These are phyloP conservation scores for Porites australiensis DNA, from an alignment of 64 coral and sea anemone genomes.

Conservation along the genomic window DNA sequence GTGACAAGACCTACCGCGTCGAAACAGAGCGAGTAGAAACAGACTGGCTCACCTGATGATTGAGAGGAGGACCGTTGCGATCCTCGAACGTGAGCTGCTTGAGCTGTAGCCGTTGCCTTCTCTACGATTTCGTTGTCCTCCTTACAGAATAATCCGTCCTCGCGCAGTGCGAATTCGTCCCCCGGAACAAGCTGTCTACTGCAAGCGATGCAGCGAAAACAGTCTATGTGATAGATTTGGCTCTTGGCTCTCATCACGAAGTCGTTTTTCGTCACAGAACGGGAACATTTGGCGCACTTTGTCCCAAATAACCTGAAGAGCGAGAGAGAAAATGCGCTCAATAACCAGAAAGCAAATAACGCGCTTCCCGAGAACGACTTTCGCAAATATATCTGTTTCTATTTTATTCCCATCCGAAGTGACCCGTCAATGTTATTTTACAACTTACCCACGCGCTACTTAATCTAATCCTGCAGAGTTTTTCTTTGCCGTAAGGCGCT, in stretches of 20 bases:
- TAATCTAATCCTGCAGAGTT: slow-evolving; percentile 13
- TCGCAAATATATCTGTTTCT: slow-evolving; percentile 91
- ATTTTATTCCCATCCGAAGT: slow-evolving; percentile 23
- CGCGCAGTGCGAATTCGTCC: slow-evolving; percentile 93
- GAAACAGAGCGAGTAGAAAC: slow-evolving; percentile 59
- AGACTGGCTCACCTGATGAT: slow-evolving; percentile 82
- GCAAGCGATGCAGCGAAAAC: slow-evolving; percentile 99
- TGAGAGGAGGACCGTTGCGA: slow-evolving; percentile 66
- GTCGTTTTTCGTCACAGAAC: slow-evolving; percentile 93
- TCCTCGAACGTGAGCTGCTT: slow-evolving; percentile 83
- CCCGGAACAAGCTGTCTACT: slow-evolving; percentile 94
- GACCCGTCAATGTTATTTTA: slow-evolving; percentile 15
- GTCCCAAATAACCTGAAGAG: slow-evolving; percentile 95
- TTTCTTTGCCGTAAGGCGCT: neutral
- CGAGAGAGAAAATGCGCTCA: slow-evolving; percentile 39
- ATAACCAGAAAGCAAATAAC: slow-evolving; percentile 70
- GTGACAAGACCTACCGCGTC: slow-evolving; percentile 94
- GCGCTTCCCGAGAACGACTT: slow-evolving; percentile 87
- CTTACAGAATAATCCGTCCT: slow-evolving; percentile 97
- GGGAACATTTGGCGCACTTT: slow-evolving; percentile 97
- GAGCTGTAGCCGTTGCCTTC: slow-evolving; percentile 93
- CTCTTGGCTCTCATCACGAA: slow-evolving; percentile 97
- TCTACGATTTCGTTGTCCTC: slow-evolving; percentile 98
- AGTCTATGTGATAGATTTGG: slow-evolving; percentile 99
- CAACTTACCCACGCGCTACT: neutral